Base-by-base conservation (phyloP, 2,888 invertebrate genomes). In the Pyrrhia umbra region DNA sequence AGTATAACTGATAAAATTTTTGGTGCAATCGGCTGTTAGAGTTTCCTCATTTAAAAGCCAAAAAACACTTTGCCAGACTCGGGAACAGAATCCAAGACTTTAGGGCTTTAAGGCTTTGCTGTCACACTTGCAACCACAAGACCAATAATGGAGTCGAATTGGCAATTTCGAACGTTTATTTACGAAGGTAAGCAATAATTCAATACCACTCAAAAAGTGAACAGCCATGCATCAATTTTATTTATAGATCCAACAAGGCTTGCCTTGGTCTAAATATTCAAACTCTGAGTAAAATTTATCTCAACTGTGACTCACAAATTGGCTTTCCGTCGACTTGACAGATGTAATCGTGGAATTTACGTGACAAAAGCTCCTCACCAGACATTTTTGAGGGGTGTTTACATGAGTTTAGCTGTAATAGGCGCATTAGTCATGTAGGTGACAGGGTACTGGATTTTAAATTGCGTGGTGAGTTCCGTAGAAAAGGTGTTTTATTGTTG, bases 301-400 rank as follows among this genome's bases (percentile, higher is more conserved):
- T 78, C 63, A 75, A 60, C 68, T 46, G 63, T 73, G 69, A 64
- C 66, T 77, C 76, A 74, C 85, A 88, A 88, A 89, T 89, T 86
- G 86, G 84, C 85, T 86, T 82, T 82, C 77, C 80, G 87, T 85
- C 85, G 80, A 68, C 85, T 77, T 88, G 87, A 90, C 90, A 89
- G 84, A 86, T 87, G 90, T 91, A 90, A 90, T 91, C 89, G 83
- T 58, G 68, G 83, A 85, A 87, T 90, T 90, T 88, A 86, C 88
- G 85, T 81, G 85, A 85, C 86, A 82, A 86, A 88, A 86, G 85
- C 85, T 63, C 16, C 78, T 80, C 79, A 71, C 55, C 67, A 72
- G 73, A 75, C 77, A 80, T 80, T 85, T 82, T 86, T 84, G 81
- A 75, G 79, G 80, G 68, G 72, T 80, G 81, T 85, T 86, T 84